Conservation (phyloP, 1,140 invertebrate species). For the Magallana gigas region DNA sequence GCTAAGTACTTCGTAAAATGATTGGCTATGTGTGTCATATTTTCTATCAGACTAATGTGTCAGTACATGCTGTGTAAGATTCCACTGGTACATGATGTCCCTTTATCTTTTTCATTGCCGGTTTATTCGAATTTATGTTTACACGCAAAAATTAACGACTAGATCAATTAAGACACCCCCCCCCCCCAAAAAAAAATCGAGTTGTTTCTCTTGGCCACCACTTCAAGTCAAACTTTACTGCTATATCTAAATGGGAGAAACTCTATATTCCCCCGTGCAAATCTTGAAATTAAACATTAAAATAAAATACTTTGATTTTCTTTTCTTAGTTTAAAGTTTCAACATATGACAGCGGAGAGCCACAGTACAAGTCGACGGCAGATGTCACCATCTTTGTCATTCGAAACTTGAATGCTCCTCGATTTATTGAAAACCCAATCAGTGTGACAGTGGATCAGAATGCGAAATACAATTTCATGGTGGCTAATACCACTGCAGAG, state of each 20-base stretch:
- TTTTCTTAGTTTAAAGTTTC: constrained; percentile 64
- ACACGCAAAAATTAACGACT: no score
- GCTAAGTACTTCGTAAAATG: no score
- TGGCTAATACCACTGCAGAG: constrained; percentile 64
- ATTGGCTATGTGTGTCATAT: no score
- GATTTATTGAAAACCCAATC: constrained; percentile 54
- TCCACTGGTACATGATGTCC: neutral
- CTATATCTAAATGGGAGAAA: neutral
- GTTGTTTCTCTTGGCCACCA: no score
- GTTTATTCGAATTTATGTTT: neutral
- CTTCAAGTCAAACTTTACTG: no score
- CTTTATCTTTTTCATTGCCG: neutral
- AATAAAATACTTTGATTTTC: neutral
- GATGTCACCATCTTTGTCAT: constrained; percentile 55
- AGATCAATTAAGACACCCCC: no score
- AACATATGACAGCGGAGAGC: constrained; percentile 64
- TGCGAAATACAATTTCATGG: constrained; percentile 46
- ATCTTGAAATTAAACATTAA: neutral
- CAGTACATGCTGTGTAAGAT: neutral
- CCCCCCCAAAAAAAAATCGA: no score
- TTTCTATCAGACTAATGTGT: neutral
- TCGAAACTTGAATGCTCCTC: constrained; percentile 62
- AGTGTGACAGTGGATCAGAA: constrained; percentile 78
- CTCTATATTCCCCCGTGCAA: neutral
- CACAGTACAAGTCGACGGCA: constrained; percentile 56